Conservation (phyloP, 2,888 invertebrate species). For the Noctua janthina region DNA sequence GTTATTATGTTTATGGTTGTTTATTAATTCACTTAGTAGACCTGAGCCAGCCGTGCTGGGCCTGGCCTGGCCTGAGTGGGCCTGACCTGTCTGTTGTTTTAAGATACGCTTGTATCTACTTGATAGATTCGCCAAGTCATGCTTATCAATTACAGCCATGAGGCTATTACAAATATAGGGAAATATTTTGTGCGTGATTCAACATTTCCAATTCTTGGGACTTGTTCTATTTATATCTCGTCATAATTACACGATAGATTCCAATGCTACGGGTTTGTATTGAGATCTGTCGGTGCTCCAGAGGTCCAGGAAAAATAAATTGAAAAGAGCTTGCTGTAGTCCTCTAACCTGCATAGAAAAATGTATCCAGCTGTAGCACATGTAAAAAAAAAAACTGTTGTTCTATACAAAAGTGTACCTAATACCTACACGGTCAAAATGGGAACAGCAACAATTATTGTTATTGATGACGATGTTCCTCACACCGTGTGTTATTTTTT, state of each 20-base stretch:
- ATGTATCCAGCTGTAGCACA: too few relatives aligned
- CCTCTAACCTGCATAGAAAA: too few relatives aligned
- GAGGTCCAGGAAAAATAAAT: not conserved
- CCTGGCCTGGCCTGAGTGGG: too few relatives aligned
- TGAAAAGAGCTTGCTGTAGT: not conserved
- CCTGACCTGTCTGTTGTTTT: not conserved
- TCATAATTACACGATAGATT: not conserved
- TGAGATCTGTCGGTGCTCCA: not conserved
- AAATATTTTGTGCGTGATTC: not conserved
- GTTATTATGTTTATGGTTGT: not conserved
- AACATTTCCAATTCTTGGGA: not conserved
- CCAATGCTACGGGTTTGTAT: not conserved
- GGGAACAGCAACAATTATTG: too few relatives aligned
- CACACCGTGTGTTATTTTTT: too few relatives aligned
- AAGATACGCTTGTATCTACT: not conserved
- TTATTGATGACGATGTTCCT: too few relatives aligned
- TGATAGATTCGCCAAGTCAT: not conserved
- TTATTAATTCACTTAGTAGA: not conserved
- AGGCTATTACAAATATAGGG: not conserved
- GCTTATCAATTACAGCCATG: not conserved
- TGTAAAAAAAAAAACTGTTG: not conserved
- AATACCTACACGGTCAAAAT: not conserved
- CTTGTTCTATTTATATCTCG: not conserved
- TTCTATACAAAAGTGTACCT: not conserved
- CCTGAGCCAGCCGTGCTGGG: not conserved